Evolutionary conservation across 2,797 vertebrate genomes (phyloP), one percentile per base, ranked within the genome.

Genomic region (Gadopsis marmoratus): DNA sequence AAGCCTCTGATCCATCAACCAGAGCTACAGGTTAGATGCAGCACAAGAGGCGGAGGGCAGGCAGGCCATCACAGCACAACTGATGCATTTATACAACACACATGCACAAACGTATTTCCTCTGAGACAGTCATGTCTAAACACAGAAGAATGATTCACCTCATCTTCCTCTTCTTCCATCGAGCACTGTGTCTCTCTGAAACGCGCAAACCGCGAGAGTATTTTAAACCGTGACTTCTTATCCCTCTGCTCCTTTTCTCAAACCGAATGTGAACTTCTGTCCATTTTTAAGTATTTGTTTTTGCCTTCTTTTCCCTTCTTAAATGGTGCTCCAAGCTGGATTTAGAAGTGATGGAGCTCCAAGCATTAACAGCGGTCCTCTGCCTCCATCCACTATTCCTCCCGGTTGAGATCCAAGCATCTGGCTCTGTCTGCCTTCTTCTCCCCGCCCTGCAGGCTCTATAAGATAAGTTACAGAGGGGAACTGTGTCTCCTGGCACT

Each of bases 101-200:
- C 62, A 78, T 64, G 71, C 29, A 78, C 37, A 76, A 41, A 69
- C 48, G 60, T 0, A 54, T 53, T 47, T 72, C 53, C 66, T 71
- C 37, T 21, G 48, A 68, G 33, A 45, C 26, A 50, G 31, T 75
- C 8, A 54, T 16, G 48, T n/a, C 47, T 4, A 70, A 53, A 79
- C 71, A 85, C 10, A 71, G 23, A 63, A 51, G 13, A 68, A 71
- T 2, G n/a, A 60, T 88, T 92, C 83, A 93, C 92, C 93, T 93
- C 82, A 31, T 93, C 91, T 29, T 91, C 91, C 7, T 90, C 91
- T 68, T 91, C 88, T 19, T 92, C 92, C 94, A 94, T 94, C 50
- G 39, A 84, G 55, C 3, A 12, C 37, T n/a, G 43, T 63, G 35
- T 31, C 35, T 65, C 63, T 73, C 21, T 47, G 3, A 73, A 77